Base-by-base conservation (phyloP, 2,797 vertebrate species). In the Erithacus rubecula region DNA sequence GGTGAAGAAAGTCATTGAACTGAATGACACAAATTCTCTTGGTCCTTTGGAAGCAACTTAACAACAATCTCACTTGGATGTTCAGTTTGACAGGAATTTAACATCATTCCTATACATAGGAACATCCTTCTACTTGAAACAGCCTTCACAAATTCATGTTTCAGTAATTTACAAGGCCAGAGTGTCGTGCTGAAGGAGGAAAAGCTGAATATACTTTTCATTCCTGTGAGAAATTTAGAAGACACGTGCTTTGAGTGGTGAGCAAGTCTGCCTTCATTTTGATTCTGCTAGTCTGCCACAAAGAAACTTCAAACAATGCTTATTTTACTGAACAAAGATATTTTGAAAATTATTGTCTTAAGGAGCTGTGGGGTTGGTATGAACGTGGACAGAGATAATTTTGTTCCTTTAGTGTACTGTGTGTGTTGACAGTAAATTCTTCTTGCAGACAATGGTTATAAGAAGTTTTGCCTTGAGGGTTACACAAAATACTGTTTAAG, bases 1-100 rank as follows among this genome's bases (percentile, higher is more conserved):
- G 83, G 92, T 94, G 83, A 83, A 93, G 95, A 82, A 96, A 96
- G 63, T 82, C 76, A 86, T 91, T 96, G 87, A 96, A 96, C 67
- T 86, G 70, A 91, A 94, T 75, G 90, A 70, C 82, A 91, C 72
- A 95, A 91, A 91, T 95, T 96, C 69, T 69, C 51, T 64, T 91
- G 71, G 91, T 89, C 72, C 79, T 97, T 95, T 87, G 78, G 67
- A 91, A 82, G 60, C 72, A 89, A 51, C 64, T 93, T 74, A 92
- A 81, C 82, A 94, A 89, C 64, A 60, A 22, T 86, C 83, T 92
- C 1, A 1, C 77, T 88, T 91, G 79, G 68, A 83, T 91, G 65
- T 94, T 94, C 77, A 64, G 80, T 83, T 83, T 86, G 88, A 67
- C 86, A 60, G 92, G 83, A 91, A 76, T 92, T 91, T 92, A 91